phyloP scores from a whole-genome alignment of 2,113 vertebrate species.

The Chaetodon auriga region DNA sequence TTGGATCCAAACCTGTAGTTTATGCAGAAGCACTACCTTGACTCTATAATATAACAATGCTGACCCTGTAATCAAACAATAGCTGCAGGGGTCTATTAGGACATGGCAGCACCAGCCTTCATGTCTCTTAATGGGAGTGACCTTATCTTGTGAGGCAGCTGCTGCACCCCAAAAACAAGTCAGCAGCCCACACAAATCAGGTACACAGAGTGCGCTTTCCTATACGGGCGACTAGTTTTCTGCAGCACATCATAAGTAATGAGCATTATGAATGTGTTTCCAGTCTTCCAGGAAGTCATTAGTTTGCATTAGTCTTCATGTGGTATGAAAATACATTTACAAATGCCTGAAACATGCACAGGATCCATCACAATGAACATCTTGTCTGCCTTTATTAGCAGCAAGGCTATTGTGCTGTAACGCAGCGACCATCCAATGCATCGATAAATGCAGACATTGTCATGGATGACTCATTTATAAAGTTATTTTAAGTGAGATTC shows the following conservation, averaged over 20 bases:
- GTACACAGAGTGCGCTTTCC: not conserved
- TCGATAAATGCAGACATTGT: not conserved
- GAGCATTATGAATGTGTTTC: not conserved
- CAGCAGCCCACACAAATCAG: not conserved
- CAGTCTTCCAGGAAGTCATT: not conserved
- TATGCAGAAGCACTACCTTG: conserved; percentile 31
- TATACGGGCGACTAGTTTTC: not conserved
- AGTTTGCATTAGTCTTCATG: not conserved
- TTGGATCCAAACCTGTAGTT: conserved; percentile 35
- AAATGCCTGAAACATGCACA: not conserved
- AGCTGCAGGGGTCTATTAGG: conserved; percentile 23
- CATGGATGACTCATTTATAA: conserved; percentile 12
- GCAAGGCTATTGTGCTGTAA: not conserved
- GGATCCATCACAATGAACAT: not conserved
- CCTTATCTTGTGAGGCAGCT: conserved; percentile 7
- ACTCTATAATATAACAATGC: conserved; percentile 13
- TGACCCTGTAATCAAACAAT: conserved; percentile 47
- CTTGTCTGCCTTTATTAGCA: not conserved
- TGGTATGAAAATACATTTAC: not conserved
- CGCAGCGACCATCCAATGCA: not conserved
- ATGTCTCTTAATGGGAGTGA: conserved; percentile 4
- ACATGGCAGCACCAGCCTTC: not conserved
- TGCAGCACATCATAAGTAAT: not conserved
- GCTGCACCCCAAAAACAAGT: conserved; percentile 18
- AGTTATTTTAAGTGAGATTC: not conserved